These are phyloP conservation scores for Agrochola circellaris DNA, from an alignment of 2,888 invertebrate species.

Conservation along the genomic window DNA sequence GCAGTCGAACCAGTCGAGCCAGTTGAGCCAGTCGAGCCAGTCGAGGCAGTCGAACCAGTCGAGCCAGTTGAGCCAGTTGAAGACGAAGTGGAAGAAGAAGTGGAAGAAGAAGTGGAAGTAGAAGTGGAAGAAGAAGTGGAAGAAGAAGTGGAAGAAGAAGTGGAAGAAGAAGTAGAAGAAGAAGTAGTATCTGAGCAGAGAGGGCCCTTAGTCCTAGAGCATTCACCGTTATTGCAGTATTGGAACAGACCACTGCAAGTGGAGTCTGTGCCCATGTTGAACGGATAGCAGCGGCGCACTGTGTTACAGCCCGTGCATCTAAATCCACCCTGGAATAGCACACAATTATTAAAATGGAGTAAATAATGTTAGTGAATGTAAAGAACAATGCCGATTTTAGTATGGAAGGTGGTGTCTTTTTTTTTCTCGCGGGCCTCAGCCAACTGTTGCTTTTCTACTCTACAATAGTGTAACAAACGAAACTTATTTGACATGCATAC, in stretches of 20 bases:
- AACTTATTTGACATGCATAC: no score
- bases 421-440: no score
- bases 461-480: no score
- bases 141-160: slow-evolving; percentile 31
- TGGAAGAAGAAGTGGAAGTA: slow-evolving; percentile 42
- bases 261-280: slow-evolving; percentile 70
- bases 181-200: slow-evolving; percentile 69
- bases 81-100: slow-evolving; percentile 35
- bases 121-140: slow-evolving; percentile 30
- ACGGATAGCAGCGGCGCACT: slow-evolving; percentile 71
- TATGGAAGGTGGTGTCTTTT: no score
- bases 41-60: background rate
- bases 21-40: background rate
- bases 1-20: background rate
- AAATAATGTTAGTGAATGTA: background rate
- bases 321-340: slow-evolving; percentile 55
- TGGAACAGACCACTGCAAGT: slow-evolving; percentile 72
- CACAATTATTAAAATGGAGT: background rate
- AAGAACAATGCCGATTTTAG: background rate
- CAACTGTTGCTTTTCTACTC: no score
- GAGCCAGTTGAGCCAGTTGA: background rate
- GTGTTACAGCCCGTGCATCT: slow-evolving; percentile 72
- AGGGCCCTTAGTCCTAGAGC: slow-evolving; percentile 74
- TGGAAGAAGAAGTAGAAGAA: slow-evolving; percentile 35
- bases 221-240: slow-evolving; percentile 79